Evolutionary conservation across 2,888 invertebrate genomes (phyloP).

Genomic region (Orthosia incerta): DNA sequence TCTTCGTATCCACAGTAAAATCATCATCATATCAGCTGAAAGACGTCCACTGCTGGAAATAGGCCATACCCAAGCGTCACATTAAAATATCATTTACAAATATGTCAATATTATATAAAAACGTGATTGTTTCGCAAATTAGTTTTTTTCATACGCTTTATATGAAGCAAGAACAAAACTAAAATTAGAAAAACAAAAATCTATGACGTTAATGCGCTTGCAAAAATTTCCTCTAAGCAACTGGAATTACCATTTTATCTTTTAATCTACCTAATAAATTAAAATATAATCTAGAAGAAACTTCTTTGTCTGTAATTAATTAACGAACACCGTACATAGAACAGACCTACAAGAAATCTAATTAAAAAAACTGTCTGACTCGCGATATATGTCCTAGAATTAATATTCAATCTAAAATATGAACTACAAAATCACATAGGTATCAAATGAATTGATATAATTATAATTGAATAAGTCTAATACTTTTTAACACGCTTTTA

Average conservation of each 20-base stretch:
- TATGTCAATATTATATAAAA: neutral
- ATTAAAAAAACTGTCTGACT: neutral
- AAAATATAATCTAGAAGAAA: neutral
- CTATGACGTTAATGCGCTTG: neutral
- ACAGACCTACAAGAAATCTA: neutral
- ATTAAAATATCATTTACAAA: too few relatives aligned
- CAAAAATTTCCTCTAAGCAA: neutral
- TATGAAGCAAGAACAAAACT: neutral
- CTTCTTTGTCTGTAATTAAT: neutral
- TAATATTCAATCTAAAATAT: too few relatives aligned
- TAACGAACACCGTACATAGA: neutral
- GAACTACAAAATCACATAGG: too few relatives aligned
- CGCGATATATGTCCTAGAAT: neutral
- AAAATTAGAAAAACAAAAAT: neutral
- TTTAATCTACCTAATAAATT: neutral
- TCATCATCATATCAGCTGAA: too few relatives aligned
- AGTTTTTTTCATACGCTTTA: neutral
- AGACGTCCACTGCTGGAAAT: too few relatives aligned
- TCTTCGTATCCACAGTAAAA: too few relatives aligned
- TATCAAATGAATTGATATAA: too few relatives aligned
- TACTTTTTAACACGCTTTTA: too few relatives aligned
- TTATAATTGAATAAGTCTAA: too few relatives aligned
- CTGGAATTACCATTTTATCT: neutral
- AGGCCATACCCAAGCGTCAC: too few relatives aligned
- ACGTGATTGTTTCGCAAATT: too few relatives aligned